Percentiles rank a stretch among this genome's conserved stretches.
These are phyloP conservation scores for Callorhinus ursinus DNA, from an alignment of 2,113 vertebrate genomes.

Conservation along the genomic window DNA sequence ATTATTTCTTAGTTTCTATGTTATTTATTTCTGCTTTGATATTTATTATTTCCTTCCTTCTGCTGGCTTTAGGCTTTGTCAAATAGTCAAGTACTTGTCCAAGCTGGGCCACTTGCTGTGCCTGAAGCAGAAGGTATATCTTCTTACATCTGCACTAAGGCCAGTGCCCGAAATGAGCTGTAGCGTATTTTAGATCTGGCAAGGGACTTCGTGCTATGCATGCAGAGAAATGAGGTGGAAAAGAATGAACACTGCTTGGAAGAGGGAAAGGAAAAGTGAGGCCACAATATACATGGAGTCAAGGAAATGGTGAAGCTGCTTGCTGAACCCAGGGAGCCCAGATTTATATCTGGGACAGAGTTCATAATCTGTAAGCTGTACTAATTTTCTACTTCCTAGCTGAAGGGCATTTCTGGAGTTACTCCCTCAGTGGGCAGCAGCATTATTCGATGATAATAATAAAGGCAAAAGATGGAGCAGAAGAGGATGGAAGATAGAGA, in stretches of 20 bases:
- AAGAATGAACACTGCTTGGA: slow-evolving; percentile 14
- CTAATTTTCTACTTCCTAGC: neutral
- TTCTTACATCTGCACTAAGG: neutral
- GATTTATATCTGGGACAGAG: neutral
- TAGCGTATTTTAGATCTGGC: neutral
- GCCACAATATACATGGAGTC: neutral
- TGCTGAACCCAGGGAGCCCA: neutral
- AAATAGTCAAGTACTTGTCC: neutral
- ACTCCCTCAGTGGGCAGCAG: neutral
- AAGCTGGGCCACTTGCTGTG: neutral
- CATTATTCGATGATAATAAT: neutral
- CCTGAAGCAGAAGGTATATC: neutral
- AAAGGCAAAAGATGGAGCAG: neutral
- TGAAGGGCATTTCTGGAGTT: slow-evolving; percentile 39
- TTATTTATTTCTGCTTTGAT: too few species aligned
- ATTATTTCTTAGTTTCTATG: too few species aligned
- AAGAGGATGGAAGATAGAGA: neutral
- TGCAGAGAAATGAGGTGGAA: neutral
- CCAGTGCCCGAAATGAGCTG: neutral
- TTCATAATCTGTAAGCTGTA: neutral
- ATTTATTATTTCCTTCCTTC: too few species aligned
- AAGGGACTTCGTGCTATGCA: neutral
- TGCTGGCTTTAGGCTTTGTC: neutral
- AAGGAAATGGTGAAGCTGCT: neutral
- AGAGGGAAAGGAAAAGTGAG: neutral